Evolutionary conservation across 2,797 vertebrate genomes (phyloP), one percentile per base, ranked within the genome.

Genomic region (Micrastur ruficollis): DNA sequence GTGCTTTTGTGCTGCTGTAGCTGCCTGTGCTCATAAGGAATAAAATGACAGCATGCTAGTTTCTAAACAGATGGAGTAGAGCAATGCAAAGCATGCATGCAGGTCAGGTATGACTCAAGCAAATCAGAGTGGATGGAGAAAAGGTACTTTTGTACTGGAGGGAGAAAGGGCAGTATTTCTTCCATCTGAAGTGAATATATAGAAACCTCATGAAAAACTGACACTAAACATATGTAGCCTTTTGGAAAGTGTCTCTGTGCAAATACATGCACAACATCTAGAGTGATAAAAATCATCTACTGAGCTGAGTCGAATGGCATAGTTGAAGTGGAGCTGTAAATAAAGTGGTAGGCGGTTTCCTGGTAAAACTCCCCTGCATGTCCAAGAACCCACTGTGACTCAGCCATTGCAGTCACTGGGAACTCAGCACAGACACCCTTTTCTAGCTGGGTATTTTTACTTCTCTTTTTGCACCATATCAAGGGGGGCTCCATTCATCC

Each of bases 261-360:
- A 81, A 81, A 75, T 79, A 87, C 70, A 91, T 94, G 92, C 95
- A 86, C 94, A 90, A 27, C 47, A 73, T 71, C 62, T 34, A 68
- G 34, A 76, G 71, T 46, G 93, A 97, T 97, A 97, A 97, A 93
- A 88, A 96, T 97, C 95, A 66, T 72, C 84, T 94, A 42, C 92
- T 1, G 85, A 95, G 80, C 95, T 96, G 93, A 97, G 92, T 95
- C 13, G 81, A 75, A 38, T 70, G 87, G 92, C 75, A 86, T 67
- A 67, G 89, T 13, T 96, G 91, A 81, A 96, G 82, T 80, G 86
- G 92, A 95, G 95, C 91, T 88, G 92, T 96, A 93, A 95, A 95
- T 93, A 95, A 96, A 97, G 85, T 44, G 55, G 93, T 97, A 83
- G 97, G 96, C n/a, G 95, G 89, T 93, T 97, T 97, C 97, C 96